Evolutionary conservation across 2,888 invertebrate genomes (phyloP).

Genomic region (Leucania comma): DNA sequence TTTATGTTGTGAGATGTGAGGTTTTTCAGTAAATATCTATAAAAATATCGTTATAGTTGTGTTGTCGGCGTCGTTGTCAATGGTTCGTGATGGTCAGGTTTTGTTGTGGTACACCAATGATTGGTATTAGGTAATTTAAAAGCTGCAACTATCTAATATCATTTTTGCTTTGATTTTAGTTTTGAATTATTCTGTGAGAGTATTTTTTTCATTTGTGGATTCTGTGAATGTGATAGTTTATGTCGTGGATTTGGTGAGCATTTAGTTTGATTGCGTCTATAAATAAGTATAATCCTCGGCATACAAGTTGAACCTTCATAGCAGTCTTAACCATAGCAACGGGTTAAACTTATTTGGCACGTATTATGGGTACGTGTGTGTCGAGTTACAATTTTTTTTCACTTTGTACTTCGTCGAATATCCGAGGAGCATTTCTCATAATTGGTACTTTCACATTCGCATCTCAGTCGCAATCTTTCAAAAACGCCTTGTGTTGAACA

Average conservation of each 20-base stretch:
- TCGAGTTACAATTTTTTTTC: background rate
- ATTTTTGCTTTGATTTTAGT: background rate
- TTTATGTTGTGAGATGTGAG: background rate
- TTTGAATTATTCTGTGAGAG: background rate
- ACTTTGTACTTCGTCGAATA: constrained; percentile 2
- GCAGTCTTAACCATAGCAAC: too few relatives aligned
- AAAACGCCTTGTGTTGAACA: too few relatives aligned
- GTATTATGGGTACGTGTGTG: too few relatives aligned
- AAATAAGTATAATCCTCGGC: too few relatives aligned
- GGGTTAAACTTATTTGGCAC: too few relatives aligned
- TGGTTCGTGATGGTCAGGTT: background rate
- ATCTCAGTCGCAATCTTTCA: too few relatives aligned
- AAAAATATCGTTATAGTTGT: background rate
- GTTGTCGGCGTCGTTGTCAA: background rate
- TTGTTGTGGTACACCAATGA: background rate
- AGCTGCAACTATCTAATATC: background rate
- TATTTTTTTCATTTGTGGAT: background rate
- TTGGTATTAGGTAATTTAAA: background rate
- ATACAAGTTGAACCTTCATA: too few relatives aligned
- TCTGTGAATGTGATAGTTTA: background rate
- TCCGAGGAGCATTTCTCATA: too few relatives aligned
- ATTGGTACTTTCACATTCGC: too few relatives aligned
- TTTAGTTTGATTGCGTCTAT: background rate
- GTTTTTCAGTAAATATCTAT: background rate
- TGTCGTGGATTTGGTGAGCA: background rate